These are phyloP conservation scores for Spialia ferax DNA, from an alignment of 2,888 invertebrate genomes.

Conservation along the genomic window DNA sequence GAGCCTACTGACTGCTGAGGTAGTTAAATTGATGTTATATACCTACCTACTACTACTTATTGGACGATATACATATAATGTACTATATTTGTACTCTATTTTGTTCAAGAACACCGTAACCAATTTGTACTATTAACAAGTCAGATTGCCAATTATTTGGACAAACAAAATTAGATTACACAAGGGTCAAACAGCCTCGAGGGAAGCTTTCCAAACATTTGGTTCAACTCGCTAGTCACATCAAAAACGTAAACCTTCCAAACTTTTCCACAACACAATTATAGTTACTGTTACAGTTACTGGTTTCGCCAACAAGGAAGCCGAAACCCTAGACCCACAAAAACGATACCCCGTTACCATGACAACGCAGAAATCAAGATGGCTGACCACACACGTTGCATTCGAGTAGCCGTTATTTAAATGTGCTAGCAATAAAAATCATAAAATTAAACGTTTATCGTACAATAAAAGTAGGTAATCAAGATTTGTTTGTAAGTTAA, in stretches of 20 bases:
- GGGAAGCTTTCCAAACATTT: constrained; percentile 45
- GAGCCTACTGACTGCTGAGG: too few species aligned
- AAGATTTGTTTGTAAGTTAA: constrained; percentile 46
- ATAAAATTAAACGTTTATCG: constrained; percentile 49
- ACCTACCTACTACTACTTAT: too few species aligned
- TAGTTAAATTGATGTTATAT: not conserved
- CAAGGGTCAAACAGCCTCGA: constrained; percentile 40
- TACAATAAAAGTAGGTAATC: constrained; percentile 49
- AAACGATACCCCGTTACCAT: constrained; percentile 62
- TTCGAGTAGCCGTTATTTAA: constrained; percentile 47
- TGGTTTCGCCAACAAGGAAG: constrained; percentile 68
- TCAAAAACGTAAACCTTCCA: constrained; percentile 59
- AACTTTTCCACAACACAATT: constrained; percentile 69
- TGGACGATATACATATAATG: too few species aligned
- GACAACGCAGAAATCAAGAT: constrained; percentile 65
- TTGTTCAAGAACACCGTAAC: constrained; percentile 20
- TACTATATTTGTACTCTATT: too few species aligned
- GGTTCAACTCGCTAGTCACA: constrained; percentile 45
- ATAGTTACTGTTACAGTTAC: constrained; percentile 70
- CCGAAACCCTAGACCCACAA: constrained; percentile 54
- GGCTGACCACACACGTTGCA: constrained; percentile 52
- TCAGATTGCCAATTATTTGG: constrained; percentile 47
- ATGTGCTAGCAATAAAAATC: constrained; percentile 47
- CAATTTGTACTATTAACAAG: constrained; percentile 48
- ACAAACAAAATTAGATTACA: constrained; percentile 44